These are phyloP conservation scores for Sarcophaga variegata DNA, from an alignment of 2,888 invertebrate genomes.

Conservation along the genomic window DNA sequence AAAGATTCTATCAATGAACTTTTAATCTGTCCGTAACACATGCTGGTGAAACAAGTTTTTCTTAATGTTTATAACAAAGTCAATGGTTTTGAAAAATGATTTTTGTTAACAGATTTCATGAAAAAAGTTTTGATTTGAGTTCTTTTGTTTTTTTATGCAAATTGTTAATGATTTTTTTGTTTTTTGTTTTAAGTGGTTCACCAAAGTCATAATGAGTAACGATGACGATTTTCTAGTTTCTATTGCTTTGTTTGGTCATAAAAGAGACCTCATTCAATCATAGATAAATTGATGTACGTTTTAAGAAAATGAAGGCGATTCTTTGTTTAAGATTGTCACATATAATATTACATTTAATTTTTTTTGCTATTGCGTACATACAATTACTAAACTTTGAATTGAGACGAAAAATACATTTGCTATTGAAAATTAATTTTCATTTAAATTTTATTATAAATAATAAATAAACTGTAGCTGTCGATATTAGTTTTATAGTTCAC, in stretches of 20 bases:
- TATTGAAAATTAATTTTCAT: not conserved
- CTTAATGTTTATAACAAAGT: not conserved
- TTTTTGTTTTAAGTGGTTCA: constrained; percentile 13
- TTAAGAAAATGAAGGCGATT: not conserved
- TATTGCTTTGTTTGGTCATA: not conserved
- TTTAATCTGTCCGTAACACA: not conserved
- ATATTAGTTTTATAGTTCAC: constrained; percentile 13
- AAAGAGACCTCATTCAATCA: not conserved
- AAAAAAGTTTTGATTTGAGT: constrained; percentile 15
- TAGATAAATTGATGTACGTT: constrained; percentile 23
- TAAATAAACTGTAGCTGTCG: constrained; percentile 22
- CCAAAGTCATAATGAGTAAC: constrained; percentile 43
- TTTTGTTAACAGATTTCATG: constrained; percentile 5
- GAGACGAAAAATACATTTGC: not conserved
- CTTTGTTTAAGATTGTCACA: too few relatives aligned
- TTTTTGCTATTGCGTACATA: too few relatives aligned
- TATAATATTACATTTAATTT: too few relatives aligned
- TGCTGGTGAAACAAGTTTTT: constrained; percentile 9
- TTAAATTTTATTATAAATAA: not conserved
- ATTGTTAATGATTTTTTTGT: constrained; percentile 46
- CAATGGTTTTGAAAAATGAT: constrained; percentile 8
- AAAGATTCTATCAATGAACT: constrained; percentile 13
- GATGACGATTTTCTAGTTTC: constrained; percentile 28
- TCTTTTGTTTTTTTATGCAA: constrained; percentile 25
- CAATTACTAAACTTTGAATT: not conserved